Conservation (phyloP, 1,140 invertebrate species). For the Papilio polytes region DNA sequence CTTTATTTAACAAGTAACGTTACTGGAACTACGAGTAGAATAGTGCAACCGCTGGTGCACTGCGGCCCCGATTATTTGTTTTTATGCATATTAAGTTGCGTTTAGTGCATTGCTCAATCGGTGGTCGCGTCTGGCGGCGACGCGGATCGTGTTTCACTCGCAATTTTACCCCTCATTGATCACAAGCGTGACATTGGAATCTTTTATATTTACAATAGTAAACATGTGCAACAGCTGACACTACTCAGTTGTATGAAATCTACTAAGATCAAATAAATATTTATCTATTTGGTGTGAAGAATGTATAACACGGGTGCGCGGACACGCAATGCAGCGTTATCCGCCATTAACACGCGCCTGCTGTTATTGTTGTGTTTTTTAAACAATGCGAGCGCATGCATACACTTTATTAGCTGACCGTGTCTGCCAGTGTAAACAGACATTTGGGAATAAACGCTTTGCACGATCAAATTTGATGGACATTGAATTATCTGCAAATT, state of each 20-base stretch:
- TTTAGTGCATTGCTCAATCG: conserved; percentile 3
- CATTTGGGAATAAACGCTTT: neutral
- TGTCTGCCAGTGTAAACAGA: neutral
- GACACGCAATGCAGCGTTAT: neutral
- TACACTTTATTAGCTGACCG: neutral
- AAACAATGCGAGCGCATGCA: conserved; percentile 3
- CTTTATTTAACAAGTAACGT: no score
- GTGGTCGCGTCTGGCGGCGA: neutral
- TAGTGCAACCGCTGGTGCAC: neutral
- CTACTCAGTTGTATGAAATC: neutral
- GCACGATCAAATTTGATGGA: neutral
- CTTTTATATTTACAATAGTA: neutral
- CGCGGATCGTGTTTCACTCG: neutral
- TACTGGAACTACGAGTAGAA: neutral
- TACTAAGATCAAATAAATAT: conserved; percentile 1
- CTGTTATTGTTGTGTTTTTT: conserved; percentile 3
- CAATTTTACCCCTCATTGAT: conserved; percentile 8
- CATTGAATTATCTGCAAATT: neutral
- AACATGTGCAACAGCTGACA: neutral
- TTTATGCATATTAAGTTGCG: conserved; percentile 8
- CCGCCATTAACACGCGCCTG: neutral
- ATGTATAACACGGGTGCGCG: neutral
- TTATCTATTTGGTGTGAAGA: neutral
- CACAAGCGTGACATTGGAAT: conserved; percentile 1
- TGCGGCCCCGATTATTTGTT: neutral